A percentile compares a stretch with the other conserved stretches of the same genome.
phyloP scores from a whole-genome alignment of 2,797 vertebrate genomes.

The Channa striata region DNA sequence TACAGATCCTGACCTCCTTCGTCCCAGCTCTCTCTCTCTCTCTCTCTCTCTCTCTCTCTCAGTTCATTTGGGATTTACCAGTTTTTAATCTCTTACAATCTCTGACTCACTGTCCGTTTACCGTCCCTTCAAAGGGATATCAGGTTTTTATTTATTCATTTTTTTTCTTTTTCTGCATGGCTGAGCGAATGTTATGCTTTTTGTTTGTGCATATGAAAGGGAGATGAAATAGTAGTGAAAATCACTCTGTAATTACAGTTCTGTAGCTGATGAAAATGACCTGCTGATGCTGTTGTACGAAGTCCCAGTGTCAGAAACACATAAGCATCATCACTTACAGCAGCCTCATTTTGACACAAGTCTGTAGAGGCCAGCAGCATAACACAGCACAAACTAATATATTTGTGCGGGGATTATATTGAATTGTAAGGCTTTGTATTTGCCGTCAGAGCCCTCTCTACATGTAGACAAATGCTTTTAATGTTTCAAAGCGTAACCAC shows the following conservation, averaged over 20 bases:
- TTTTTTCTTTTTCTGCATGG: conserved; percentile 6
- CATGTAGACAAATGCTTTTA: not conserved
- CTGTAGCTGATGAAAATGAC: conserved; percentile 29
- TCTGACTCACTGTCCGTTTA: conserved; percentile 52
- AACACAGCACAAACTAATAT: not conserved
- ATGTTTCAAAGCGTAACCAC: not conserved
- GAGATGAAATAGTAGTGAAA: conserved; percentile 41
- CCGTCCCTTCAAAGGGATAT: conserved; percentile 37
- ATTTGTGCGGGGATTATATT: conserved; percentile 15
- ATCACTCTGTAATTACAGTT: conserved; percentile 44
- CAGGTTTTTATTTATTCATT: conserved; percentile 25
- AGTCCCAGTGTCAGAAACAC: conserved; percentile 17
- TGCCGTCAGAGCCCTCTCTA: conserved; percentile 14
- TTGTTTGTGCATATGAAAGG: conserved; percentile 24
- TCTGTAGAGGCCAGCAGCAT: not conserved
- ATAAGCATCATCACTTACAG: not conserved
- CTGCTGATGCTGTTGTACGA: conserved; percentile 29
- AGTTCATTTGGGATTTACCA: conserved; percentile 73
- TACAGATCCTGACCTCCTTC: conserved; percentile 59
- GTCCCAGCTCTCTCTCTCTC: conserved; percentile 36
- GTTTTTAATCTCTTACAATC: conserved; percentile 68
- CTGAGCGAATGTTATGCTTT: conserved; percentile 5
- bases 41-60: conserved; percentile 44
- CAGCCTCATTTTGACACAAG: not conserved
- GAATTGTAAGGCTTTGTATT: conserved; percentile 29